Percentiles rank a stretch among this genome's conserved stretches.
Evolutionary conservation across 2,797 vertebrate species (phyloP).

Genomic region (Trachurus trachurus): DNA sequence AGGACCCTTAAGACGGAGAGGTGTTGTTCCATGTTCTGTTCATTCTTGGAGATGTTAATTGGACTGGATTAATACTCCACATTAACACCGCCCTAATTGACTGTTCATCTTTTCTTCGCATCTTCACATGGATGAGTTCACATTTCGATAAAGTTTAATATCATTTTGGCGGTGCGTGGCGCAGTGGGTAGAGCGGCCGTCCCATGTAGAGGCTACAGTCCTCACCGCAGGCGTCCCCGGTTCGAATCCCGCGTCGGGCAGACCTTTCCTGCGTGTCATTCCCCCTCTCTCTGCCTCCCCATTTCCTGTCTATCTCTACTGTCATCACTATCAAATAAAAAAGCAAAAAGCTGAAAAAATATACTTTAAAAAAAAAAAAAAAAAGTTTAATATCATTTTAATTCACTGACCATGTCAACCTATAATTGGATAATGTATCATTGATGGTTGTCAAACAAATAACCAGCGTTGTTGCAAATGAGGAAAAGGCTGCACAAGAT

Average conservation of each 20-base stretch:
- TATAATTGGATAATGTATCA: conserved; percentile 44
- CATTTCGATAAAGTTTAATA: conserved; percentile 47
- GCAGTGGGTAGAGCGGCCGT: too few species aligned
- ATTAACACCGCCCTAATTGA: conserved; percentile 59
- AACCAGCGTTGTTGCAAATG: background rate
- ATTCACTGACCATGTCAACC: conserved; percentile 39
- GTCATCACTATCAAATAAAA: too few species aligned
- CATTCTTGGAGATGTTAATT: conserved; percentile 72
- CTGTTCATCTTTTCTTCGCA: conserved; percentile 57
- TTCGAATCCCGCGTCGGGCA: too few species aligned
- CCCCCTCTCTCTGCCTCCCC: too few species aligned
- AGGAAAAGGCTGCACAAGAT: background rate
- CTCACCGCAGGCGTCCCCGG: too few species aligned
- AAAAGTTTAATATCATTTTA: conserved; percentile 49
- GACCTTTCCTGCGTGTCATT: too few species aligned
- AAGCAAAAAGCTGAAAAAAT: too few species aligned
- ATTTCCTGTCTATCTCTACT: too few species aligned
- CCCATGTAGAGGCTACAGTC: too few species aligned
- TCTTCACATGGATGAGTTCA: conserved; percentile 47
- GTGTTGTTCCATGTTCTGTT: conserved; percentile 55
- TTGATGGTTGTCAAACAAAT: conserved; percentile 17
- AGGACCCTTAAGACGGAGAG: conserved; percentile 60
- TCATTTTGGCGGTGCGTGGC: too few species aligned
- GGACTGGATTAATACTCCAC: conserved; percentile 70
- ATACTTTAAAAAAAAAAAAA: too few species aligned